Base-by-base conservation (phyloP, 2,113 vertebrate species). In the Scatophagus argus region DNA sequence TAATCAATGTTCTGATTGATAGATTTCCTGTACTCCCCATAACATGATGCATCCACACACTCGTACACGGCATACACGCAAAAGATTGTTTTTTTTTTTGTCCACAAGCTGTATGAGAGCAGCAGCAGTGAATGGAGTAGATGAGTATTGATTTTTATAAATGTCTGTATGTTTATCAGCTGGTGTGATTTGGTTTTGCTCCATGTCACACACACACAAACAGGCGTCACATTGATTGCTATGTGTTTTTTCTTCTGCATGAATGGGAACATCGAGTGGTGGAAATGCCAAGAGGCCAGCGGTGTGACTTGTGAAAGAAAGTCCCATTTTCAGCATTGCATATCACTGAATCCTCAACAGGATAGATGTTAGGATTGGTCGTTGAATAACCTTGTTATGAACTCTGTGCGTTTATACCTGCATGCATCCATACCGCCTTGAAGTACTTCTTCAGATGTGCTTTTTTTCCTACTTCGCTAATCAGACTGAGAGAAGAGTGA, bases 111-210 rank as follows among this genome's bases (percentile, higher is more conserved):
- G 77, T 76, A 63, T 58, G 62, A 67, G 44, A 59, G 55, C 65
- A 67, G 46, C 59, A 34, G 81, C 31, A 59, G 39, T 74, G 63
- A 78, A 82, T 73, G 44, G 51, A 81, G 49, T 61, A 64, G 64
- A 81, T 82, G 67, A 83, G 56, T 81, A 90, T 89, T 89, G 85
- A 85, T 88, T 88, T 87, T 78, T 66, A 64, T 82, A 41, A 64
- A 68, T 41, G 73, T 77, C 61, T 64, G 70, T 72, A 67, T 87
- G 74, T 89, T 91, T 90, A 75, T 87, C 69, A 39, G 61, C 65
- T 60, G 47, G 69, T 39, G 21, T 66, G 46, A 66, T 80, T 75
- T 54, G 51, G 39, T 70, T 82, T 75, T 66, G 52, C 46, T 52
- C 21, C 61, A 16, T 62, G 23, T 36, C 66, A 29, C 72, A 21